Conservation (phyloP, 2,797 vertebrate species). For the Notolabrus celidotus region DNA sequence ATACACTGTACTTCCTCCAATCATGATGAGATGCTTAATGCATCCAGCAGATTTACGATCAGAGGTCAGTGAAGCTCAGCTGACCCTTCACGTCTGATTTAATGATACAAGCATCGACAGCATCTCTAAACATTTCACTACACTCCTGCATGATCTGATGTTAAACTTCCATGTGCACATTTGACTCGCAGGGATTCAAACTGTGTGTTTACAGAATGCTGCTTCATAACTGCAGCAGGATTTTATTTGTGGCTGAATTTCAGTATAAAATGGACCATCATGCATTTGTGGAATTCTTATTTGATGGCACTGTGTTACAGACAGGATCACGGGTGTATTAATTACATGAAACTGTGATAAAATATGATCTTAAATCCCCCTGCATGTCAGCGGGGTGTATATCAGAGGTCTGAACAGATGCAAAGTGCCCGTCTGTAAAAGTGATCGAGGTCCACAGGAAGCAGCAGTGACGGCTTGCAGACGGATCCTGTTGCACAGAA, state of each 20-base stretch:
- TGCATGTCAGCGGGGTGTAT: conserved; percentile 13
- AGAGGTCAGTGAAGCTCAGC: conserved; percentile 16
- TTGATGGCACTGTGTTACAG: background rate
- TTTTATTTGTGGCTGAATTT: background rate
- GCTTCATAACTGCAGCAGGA: background rate
- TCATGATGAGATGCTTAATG: conserved; percentile 31
- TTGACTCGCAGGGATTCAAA: conserved; percentile 7
- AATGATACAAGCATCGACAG: conserved; percentile 43
- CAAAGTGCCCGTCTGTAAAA: conserved; percentile 43
- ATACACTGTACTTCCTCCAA: conserved; percentile 52
- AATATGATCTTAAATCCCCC: conserved; percentile 11
- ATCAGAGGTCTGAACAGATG: conserved; percentile 27
- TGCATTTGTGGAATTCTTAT: background rate
- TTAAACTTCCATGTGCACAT: background rate
- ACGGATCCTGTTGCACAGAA: conserved; percentile 32
- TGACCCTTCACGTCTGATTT: conserved; percentile 34
- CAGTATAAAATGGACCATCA: background rate
- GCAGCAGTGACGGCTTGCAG: conserved; percentile 20
- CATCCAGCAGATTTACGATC: conserved; percentile 46
- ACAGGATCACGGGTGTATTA: background rate
- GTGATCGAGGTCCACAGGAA: conserved; percentile 46
- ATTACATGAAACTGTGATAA: conserved; percentile 18
- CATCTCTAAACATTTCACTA: conserved; percentile 38
- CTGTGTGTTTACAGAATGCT: background rate
- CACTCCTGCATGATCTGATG: background rate